Conservation (phyloP, 2,888 invertebrate species). For the Pristionchus maxplancki region DNA sequence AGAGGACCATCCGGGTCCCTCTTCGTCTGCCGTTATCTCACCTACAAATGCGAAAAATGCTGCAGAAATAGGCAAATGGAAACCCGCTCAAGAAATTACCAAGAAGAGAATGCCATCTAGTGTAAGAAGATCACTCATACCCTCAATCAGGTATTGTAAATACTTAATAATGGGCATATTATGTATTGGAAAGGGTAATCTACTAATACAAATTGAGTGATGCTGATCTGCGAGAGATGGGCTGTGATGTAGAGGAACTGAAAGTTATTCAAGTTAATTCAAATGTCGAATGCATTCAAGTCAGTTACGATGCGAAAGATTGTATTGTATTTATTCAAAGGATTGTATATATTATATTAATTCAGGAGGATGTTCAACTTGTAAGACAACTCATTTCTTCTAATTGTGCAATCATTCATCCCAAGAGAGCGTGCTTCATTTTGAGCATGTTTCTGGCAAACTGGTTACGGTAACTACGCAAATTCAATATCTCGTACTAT, state of each 20-base stretch:
- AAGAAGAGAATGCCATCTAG: background rate
- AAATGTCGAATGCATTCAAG: background rate
- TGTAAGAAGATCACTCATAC: background rate
- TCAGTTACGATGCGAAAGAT: too few relatives aligned
- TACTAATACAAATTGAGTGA: background rate
- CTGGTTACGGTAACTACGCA: constrained; percentile 28
- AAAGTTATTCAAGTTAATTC: background rate
- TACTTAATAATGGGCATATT: too few relatives aligned
- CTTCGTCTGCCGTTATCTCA: background rate
- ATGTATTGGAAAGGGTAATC: background rate
- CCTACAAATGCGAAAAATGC: background rate
- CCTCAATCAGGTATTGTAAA: background rate
- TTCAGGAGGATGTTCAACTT: constrained; percentile 18
- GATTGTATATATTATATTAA: too few relatives aligned
- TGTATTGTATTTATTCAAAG: too few relatives aligned
- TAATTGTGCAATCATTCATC: constrained; percentile 1
- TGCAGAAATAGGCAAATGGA: background rate
- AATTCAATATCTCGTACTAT: background rate
- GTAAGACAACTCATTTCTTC: background rate
- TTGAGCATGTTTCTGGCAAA: background rate
- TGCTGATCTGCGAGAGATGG: background rate
- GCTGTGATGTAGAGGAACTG: constrained; percentile 3
- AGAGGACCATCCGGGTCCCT: background rate
- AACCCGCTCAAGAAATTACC: background rate
- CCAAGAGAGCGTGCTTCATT: background rate